These are phyloP conservation scores for Venturia canescens DNA, from an alignment of 1,140 invertebrate species.

Conservation along the genomic window DNA sequence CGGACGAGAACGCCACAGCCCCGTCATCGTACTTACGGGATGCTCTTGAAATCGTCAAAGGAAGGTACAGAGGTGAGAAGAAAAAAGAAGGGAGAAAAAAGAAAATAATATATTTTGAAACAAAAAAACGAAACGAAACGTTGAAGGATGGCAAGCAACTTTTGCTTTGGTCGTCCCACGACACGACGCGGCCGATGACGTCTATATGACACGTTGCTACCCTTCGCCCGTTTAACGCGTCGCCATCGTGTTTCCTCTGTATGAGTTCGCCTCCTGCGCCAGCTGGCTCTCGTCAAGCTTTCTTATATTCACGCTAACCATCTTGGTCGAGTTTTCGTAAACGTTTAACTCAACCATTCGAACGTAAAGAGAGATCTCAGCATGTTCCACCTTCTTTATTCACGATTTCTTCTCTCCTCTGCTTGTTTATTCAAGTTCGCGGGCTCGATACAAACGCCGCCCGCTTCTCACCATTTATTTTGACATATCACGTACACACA, in stretches of 20 bases:
- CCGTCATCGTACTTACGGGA: slow-evolving; percentile 14
- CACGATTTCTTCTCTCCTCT: slow-evolving; percentile 39
- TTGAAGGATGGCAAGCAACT: slow-evolving; percentile 2
- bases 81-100: slow-evolving; percentile 20
- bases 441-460: slow-evolving; percentile 58
- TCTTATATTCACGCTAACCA: slow-evolving; percentile 41
- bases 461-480: slow-evolving; percentile 62
- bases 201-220: slow-evolving; percentile 58
- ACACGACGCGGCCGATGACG: slow-evolving; percentile 56
- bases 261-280: slow-evolving; percentile 41
- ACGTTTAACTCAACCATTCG: slow-evolving; percentile 32
- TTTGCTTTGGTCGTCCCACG: slow-evolving; percentile 45
- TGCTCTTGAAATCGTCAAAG: slow-evolving; percentile 24
- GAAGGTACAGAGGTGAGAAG: slow-evolving; percentile 17
- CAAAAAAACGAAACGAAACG: background rate
- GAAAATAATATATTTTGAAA: background rate
- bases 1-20: slow-evolving; percentile 9
- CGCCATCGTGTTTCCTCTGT: background rate
- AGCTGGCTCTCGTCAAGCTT: slow-evolving; percentile 56
- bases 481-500: slow-evolving; percentile 57
- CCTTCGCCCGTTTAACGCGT: slow-evolving; percentile 37
- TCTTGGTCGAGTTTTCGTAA: slow-evolving; percentile 27
- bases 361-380: slow-evolving; percentile 22
- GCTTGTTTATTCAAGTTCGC: slow-evolving; percentile 60
- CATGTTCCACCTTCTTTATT: slow-evolving; percentile 50